Percentiles rank a stretch among this genome's conserved stretches.
Conservation (phyloP, 1,140 invertebrate genomes). For the Brachionus manjavacas region DNA sequence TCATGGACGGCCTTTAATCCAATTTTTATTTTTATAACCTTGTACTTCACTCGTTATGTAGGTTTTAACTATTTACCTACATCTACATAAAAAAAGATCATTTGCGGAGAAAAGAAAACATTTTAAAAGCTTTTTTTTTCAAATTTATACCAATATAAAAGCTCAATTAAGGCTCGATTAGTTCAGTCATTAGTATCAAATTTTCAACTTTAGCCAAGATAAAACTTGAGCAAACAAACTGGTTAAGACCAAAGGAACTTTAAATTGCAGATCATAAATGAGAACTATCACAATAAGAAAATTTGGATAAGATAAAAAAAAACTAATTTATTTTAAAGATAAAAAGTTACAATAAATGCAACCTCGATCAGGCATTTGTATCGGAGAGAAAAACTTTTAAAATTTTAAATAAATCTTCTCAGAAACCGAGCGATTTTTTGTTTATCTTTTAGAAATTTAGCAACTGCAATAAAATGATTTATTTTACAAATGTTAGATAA, state of each 20-base stretch:
- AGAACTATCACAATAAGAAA: background rate
- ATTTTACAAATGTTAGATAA: background rate
- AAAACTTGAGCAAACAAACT: background rate
- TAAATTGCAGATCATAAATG: background rate
- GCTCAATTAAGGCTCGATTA: background rate
- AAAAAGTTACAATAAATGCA: background rate
- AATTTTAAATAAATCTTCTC: too few relatives aligned
- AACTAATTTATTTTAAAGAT: background rate
- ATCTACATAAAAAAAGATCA: background rate
- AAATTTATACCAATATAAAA: background rate
- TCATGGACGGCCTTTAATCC: background rate
- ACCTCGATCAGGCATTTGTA: background rate
- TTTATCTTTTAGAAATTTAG: background rate
- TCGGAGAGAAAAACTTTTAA: too few relatives aligned
- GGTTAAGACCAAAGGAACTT: background rate
- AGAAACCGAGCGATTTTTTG: background rate
- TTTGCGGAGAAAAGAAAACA: background rate
- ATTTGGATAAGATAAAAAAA: background rate
- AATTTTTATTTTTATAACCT: conserved; percentile 1
- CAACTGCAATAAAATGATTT: background rate
- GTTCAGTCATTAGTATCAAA: background rate
- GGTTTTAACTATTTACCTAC: background rate
- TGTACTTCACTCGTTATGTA: background rate
- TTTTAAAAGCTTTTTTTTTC: background rate
- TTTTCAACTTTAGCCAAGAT: background rate